Conservation (phyloP, 2,797 vertebrate genomes). For the Tamandua tetradactyla region DNA sequence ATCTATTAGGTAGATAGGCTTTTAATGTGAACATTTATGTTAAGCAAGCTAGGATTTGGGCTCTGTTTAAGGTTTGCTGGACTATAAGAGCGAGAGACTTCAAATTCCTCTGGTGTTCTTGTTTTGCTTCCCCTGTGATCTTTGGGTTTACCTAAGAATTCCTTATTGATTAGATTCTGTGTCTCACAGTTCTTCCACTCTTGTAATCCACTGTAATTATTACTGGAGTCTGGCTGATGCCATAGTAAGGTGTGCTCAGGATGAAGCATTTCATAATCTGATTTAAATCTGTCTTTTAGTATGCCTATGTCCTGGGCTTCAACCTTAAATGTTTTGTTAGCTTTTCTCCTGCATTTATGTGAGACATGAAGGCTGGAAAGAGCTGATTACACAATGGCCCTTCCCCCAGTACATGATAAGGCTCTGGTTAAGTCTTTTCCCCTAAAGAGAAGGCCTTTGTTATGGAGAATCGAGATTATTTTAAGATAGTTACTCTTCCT, state of each 20-base stretch:
- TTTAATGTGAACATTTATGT: neutral
- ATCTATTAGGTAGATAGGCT: neutral
- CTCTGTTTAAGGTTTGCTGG: neutral
- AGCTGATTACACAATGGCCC: neutral
- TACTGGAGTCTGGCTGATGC: neutral
- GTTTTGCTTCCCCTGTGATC: neutral
- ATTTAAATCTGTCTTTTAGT: neutral
- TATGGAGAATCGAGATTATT: neutral
- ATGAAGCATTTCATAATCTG: neutral
- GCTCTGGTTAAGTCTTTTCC: too few species aligned
- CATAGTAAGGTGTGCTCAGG: neutral
- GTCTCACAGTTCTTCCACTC: neutral
- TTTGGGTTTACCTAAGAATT: neutral
- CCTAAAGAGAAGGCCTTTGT: neutral
- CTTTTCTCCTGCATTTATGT: neutral
- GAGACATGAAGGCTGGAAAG: neutral
- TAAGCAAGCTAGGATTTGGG: neutral
- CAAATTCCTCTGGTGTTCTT: too few species aligned
- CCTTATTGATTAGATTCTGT: neutral
- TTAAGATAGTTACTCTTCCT: neutral
- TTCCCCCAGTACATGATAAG: neutral
- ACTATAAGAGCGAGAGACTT: neutral
- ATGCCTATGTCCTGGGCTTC: neutral
- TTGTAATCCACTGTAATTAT: neutral
- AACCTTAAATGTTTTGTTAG: neutral